These are phyloP conservation scores for Stramonita haemastoma DNA, from an alignment of 2,888 invertebrate genomes.

Conservation along the genomic window DNA sequence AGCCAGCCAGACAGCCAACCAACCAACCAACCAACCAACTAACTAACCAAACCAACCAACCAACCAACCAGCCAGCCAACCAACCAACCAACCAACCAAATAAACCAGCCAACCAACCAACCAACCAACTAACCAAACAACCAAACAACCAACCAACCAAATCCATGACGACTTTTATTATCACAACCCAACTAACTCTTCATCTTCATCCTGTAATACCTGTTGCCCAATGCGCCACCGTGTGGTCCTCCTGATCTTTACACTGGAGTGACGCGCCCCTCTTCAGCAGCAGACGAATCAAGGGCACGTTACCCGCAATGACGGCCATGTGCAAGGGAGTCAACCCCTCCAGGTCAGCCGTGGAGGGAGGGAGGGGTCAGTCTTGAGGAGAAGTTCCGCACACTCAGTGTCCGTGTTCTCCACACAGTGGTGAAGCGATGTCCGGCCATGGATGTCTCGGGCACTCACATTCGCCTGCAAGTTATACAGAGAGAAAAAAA, in stretches of 20 bases:
- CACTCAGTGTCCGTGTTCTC: conserved; percentile 84
- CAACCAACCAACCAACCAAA: no score
- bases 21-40: no score
- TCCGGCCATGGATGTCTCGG: conserved; percentile 76
- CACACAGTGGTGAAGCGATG: conserved; percentile 95
- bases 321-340: conserved; percentile 96
- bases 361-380: conserved; percentile 83
- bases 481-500: no score
- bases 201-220: conserved; percentile 81
- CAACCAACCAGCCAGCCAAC: no score
- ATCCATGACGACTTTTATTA: no score
- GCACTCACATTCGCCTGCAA: conserved; percentile 58
- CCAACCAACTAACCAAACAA: no score
- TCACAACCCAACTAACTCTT: no score
- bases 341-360: conserved; percentile 89
- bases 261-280: conserved; percentile 93
- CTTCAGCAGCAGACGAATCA: conserved; percentile 88
- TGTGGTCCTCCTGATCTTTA: conserved; percentile 95
- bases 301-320: conserved; percentile 71
- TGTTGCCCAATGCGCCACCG: conserved; percentile 98
- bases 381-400: conserved; percentile 84
- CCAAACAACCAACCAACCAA: no score
- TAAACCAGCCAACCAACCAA: no score
- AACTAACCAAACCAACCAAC: no score
- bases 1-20: no score